phyloP scores from a whole-genome alignment of 2,113 vertebrate species.

The Macrotus californicus region DNA sequence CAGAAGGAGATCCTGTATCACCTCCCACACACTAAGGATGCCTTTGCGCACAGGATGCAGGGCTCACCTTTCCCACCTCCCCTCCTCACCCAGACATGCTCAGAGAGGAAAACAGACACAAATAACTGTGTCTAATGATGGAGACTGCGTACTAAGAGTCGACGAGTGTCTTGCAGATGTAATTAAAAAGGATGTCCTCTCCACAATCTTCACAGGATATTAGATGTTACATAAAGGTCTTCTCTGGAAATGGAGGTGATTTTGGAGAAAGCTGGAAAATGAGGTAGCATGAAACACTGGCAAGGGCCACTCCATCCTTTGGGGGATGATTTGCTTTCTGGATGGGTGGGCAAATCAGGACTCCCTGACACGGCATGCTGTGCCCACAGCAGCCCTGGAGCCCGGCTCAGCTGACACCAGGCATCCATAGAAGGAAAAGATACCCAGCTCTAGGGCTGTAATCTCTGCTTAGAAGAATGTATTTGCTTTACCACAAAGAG shows the following conservation, averaged over 20 bases:
- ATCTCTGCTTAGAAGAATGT: not conserved
- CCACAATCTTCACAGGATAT: not conserved
- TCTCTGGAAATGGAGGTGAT: not conserved
- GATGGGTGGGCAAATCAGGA: too few species aligned
- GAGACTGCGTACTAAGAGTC: not conserved
- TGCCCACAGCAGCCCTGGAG: not conserved
- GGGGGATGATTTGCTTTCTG: not conserved
- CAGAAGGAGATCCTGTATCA: accelerated
- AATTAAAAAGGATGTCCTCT: not conserved
- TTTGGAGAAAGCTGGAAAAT: not conserved
- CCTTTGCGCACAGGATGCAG: not conserved
- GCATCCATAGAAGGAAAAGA: not conserved
- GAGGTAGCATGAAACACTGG: not conserved
- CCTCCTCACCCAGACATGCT: not conserved
- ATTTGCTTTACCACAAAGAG: not conserved
- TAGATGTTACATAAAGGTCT: not conserved
- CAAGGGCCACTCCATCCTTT: not conserved
- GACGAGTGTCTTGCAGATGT: not conserved
- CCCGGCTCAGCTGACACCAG: not conserved
- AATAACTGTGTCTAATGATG: not conserved
- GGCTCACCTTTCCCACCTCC: not conserved
- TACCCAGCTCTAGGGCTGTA: too few species aligned
- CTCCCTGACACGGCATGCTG: not conserved
- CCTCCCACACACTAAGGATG: not conserved
- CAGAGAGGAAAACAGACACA: not conserved